Percentiles rank a stretch among this genome's conserved stretches.
Evolutionary conservation across 2,888 invertebrate genomes (phyloP).

Genomic region (Apotomis betuletana): DNA sequence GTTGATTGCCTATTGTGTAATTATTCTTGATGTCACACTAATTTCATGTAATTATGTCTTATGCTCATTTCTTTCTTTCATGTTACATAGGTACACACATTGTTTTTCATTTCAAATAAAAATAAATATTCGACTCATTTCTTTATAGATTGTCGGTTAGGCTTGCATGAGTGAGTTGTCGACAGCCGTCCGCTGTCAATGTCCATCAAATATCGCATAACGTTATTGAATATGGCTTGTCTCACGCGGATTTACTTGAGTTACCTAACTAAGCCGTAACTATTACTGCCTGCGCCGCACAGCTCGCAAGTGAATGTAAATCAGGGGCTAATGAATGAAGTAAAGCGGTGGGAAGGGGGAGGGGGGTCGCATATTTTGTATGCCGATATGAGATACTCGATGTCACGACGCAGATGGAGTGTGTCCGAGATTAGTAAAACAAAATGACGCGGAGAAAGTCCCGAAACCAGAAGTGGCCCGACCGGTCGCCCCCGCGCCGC

Average conservation of each 20-base stretch:
- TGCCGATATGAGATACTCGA: constrained; percentile 18
- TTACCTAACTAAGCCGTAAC: constrained; percentile 13
- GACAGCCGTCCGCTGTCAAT: constrained; percentile 5
- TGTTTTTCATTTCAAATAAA: too few relatives aligned
- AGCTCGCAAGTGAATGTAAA: constrained; percentile 8
- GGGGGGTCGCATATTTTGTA: neutral
- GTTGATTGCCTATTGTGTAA: too few relatives aligned
- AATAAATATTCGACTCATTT: too few relatives aligned
- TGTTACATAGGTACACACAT: too few relatives aligned
- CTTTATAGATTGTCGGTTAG: neutral
- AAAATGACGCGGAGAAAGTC: constrained; percentile 29
- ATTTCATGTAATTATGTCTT: too few relatives aligned
- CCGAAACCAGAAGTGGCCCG: constrained; percentile 4
- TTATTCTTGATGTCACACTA: too few relatives aligned
- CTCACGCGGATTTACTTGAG: neutral
- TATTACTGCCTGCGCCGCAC: neutral
- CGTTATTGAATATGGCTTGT: constrained; percentile 13
- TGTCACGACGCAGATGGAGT: neutral
- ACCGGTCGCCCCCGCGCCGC: constrained; percentile 7
- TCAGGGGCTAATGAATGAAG: constrained; percentile 14
- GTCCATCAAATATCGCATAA: neutral
- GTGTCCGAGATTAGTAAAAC: constrained; percentile 12
- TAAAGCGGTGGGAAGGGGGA: neutral
- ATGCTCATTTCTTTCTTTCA: too few relatives aligned
- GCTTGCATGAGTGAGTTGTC: constrained; percentile 1